Evolutionary conservation across 2,113 vertebrate species (phyloP), one percentile per base, ranked within the genome.

Genomic region (Alectura lathami): DNA sequence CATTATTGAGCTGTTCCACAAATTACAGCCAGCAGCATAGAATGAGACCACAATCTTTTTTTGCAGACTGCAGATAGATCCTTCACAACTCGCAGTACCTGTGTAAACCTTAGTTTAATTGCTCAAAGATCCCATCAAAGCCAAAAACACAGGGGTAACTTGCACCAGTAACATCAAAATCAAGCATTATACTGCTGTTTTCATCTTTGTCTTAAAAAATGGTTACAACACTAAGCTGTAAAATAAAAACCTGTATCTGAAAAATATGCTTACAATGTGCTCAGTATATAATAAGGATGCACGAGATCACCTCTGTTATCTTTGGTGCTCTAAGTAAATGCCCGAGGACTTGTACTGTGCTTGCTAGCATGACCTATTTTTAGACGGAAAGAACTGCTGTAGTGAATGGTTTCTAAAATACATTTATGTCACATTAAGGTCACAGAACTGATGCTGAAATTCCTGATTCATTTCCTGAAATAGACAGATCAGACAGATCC

Each of bases 391-490:
- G n/a, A 13, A 16, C 60, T 57, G 18, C 57, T 69, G 4, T 3
- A 42, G n/a, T 7, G 21, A 73, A 76, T 34, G 12, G 8, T 62
- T 83, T 91, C 48, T 69, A 66, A 67, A 90, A 72, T 13, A 20
- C 2, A 9, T 83, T 83, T 53, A 34, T 62, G 34, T 59, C 67
- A 53, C 4, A 3, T 38, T 34, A 47, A 56, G 29, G 32, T 70
- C 26, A 87, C 76, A 85, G 38, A 88, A 67, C 32, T 17, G 20
- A 32, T 59, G 23, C 45, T 85, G 72, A 74, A 82, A 91, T 23
- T 76, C 73, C 3, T 7, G 27, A 69, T 38, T 50, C 4, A 8
- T n/a, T 42, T 24, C 42, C 34, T 66, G 24, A 77, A 87, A 30
- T 3, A 2, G 38, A 14, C 16, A 79, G 51, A 73, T 54, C 50